phyloP scores from a whole-genome alignment of 2,888 invertebrate species.

The Odontocolon sp. region DNA sequence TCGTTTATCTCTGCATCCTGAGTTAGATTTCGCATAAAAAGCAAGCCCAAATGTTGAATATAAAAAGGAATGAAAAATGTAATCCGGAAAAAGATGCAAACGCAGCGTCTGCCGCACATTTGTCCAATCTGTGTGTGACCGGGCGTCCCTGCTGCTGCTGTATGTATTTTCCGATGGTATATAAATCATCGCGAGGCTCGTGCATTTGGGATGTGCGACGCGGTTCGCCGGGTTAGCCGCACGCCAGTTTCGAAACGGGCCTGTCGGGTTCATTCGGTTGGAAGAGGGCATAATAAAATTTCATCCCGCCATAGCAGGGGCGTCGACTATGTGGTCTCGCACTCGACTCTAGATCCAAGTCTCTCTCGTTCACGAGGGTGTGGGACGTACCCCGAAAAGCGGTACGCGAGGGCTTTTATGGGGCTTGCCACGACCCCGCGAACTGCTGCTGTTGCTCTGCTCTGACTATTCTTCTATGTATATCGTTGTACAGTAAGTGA shows the following conservation, averaged over 20 bases:
- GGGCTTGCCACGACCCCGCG: conserved; percentile 72
- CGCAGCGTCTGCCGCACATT: conserved; percentile 43
- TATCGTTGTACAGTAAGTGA: too few relatives aligned
- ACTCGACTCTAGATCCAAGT: conserved; percentile 58
- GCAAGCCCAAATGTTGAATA: background rate
- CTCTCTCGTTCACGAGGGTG: conserved; percentile 44
- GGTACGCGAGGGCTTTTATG: conserved; percentile 75
- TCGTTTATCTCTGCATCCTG: background rate
- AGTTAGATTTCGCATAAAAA: background rate
- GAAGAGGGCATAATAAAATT: conserved; percentile 80
- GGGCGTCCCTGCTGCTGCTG: background rate
- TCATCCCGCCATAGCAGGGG: conserved; percentile 78
- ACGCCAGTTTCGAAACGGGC: conserved; percentile 51
- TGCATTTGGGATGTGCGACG: conserved; percentile 27
- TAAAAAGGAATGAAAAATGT: conserved; percentile 19
- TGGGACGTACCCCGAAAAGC: conserved; percentile 55
- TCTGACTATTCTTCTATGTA: conserved; percentile 9
- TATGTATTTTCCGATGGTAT: background rate
- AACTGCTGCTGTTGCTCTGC: conserved; percentile 29
- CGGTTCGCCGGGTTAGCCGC: conserved; percentile 31
- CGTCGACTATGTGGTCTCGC: conserved; percentile 74
- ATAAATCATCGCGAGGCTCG: conserved; percentile 49
- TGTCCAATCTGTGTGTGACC: conserved; percentile 2
- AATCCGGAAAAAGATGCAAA: conserved; percentile 47
- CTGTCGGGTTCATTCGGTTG: conserved; percentile 74